Evolutionary conservation across 2,888 invertebrate genomes (phyloP), one percentile per base, ranked within the genome.

Genomic region (Odontocolon sp.): DNA sequence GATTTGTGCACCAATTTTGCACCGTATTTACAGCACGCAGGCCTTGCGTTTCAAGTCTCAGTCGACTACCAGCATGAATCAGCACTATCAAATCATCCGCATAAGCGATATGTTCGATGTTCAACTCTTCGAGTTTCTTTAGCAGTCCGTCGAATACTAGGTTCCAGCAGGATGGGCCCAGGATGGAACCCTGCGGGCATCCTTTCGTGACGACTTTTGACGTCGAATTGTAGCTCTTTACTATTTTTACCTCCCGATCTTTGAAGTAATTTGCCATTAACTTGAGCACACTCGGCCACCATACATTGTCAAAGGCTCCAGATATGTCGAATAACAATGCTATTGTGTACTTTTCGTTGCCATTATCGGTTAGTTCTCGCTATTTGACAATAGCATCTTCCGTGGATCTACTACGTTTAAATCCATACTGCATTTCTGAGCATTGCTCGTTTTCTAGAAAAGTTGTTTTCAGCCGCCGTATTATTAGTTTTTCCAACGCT

Each of bases 131-230:
- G 14, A 80, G 59, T 16, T 23, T 36, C 36, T 52, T 40, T 2
- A 80, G 68, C 11, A 80, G 69, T 11, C 38, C 77, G 47, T 80
- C 78, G 38, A 82, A 80, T 50, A 78, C 64, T 42, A 82, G n/a
- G 26, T 79, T 80, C 75, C 79, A 78, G 56, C 76, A 71, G 0
- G 21, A 16, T 11, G 9, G 8, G 16, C n/a, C n/a, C n/a, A n/a
- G n/a, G n/a, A n/a, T n/a, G n/a, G n/a, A n/a, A n/a, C n/a, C n/a
- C n/a, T n/a, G n/a, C n/a, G n/a, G n/a, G n/a, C n/a, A n/a, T n/a
- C n/a, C n/a, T n/a, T n/a, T n/a, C n/a, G n/a, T n/a, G n/a, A n/a
- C n/a, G n/a, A n/a, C n/a, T n/a, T n/a, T n/a, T n/a, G n/a, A n/a
- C n/a, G n/a, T n/a, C n/a, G n/a, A n/a, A n/a, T n/a, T n/a, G n/a